Base-by-base conservation (phyloP, 35 echinoderm and acorn worm genomes). In the Holothuria glaberrima region DNA sequence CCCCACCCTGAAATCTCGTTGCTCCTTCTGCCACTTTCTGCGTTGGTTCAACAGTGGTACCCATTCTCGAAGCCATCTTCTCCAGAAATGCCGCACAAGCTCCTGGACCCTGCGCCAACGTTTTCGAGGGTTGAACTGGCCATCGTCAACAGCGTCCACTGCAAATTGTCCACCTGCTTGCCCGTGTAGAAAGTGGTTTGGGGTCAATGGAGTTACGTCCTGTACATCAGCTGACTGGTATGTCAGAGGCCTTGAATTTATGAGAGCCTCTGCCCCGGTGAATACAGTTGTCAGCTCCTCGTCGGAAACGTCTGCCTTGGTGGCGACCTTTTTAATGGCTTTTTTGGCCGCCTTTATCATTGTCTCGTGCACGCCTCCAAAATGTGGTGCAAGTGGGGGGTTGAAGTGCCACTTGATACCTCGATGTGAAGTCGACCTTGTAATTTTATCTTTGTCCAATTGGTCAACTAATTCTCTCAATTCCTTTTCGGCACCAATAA, bases 271-370 rank as follows among this genome's bases (percentile, higher is more conserved):
- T 26, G 41, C 64, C 26, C 86, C 83, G 83, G 83, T 86, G 41
- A 86, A 66, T 12, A 71, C 45, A 13, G 58, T 90, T 5, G 44
- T 59, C 88, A 90, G 54, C 28, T 90, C 71, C 35, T 78, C 72
- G 80, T 90, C 88, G 12, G 88, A 79, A 59, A 90, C 56, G 25
- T 90, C 88, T 59, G 88, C 88, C 24, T 90, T 90, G 18, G 34
- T 5, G 12, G 33, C 41, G 0, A 90, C 66, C 12, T 6, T 26
- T 46, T 73, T 19, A 17, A 72, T 88, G 12, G 86, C 67, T 31
- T 61, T 68, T 29, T 88, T 88, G 26, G 86, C 86, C 22, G 63
- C 33, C 30, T 72, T 88, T 24, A 90, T 80, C 71, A 90, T 79
- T 60, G 70, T 79, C 58, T 90, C 46, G 30, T 90, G 88, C 4